Percentiles rank a stretch among this genome's conserved stretches.
Conservation (phyloP, 2,888 invertebrate species). For the Eupithecia subumbrata region DNA sequence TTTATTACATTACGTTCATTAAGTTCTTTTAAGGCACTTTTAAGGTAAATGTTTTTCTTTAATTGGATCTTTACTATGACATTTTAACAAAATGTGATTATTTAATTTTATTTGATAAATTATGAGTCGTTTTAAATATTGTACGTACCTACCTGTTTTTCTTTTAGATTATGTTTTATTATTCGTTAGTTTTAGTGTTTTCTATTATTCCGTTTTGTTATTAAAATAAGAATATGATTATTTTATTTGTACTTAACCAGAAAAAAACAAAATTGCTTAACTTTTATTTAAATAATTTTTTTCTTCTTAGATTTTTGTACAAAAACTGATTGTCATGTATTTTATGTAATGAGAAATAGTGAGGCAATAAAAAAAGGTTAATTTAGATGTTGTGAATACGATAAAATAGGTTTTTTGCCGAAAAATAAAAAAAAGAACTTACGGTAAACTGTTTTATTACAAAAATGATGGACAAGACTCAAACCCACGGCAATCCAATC, state of each 20-base stretch:
- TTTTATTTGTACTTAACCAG: too few relatives aligned
- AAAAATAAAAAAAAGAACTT: too few relatives aligned
- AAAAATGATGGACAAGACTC: not conserved
- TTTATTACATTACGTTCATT: constrained; percentile 17
- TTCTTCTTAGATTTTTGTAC: too few relatives aligned
- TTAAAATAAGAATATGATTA: not conserved
- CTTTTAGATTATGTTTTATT: not conserved
- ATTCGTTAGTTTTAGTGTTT: not conserved
- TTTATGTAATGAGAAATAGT: too few relatives aligned
- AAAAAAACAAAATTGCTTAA: too few relatives aligned
- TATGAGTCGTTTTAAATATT: not conserved
- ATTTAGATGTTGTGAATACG: too few relatives aligned
- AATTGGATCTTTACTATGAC: not conserved
- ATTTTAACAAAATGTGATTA: not conserved
- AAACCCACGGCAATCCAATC: not conserved
- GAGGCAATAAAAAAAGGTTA: not conserved
- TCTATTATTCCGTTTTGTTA: not conserved
- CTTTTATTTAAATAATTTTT: too few relatives aligned
- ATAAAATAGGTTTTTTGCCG: too few relatives aligned
- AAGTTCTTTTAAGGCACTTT: constrained; percentile 9
- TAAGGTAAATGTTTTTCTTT: constrained; percentile 5
- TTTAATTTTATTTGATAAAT: not conserved
- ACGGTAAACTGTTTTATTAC: too few relatives aligned
- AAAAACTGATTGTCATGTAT: too few relatives aligned
- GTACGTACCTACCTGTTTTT: not conserved